Base-by-base conservation (phyloP, 1,140 invertebrate species). In the Ceratosolen solmsi region DNA sequence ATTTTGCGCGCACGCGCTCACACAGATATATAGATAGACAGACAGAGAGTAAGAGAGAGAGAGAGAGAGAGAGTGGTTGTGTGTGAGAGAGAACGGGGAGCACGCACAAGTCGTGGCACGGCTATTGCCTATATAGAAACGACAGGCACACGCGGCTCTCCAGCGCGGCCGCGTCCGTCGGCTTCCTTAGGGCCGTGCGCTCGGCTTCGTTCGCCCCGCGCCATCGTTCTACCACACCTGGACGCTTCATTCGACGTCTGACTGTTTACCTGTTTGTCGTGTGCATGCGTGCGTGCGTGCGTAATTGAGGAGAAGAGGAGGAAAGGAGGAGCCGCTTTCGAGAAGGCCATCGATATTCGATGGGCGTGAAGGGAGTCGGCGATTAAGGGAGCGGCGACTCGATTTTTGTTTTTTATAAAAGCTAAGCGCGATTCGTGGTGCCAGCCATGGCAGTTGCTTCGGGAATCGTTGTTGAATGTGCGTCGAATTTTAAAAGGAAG, bases 141-240 rank as follows among this genome's bases (percentile, higher is more conserved):
- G 46, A 56, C 41, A 13, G 41, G 41, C 13, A 58, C 73, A 58
- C 73, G 65, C 17, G 68, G 68, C n/a, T 74, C n/a, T 41, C 3
- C 46, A 1, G 20, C 9, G 74, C 36, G 13, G 3, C 25, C 13
- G 27, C 17, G 60, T 63, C n/a, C 41, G n/a, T 22, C 22, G 22
- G 13, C 41, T 68, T 25, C n/a, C 4, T 7, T 56, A 74, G 72
- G 72, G 51, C 72, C 51, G 72, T 74, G 71, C n/a, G 15, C 30
- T n/a, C 25, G 0, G n/a, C 1, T 7, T 11, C 4, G 2, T 20
- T 30, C 25, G 71, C 71, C 71, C 71, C 38, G 46, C 49, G 38
- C 71, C 71, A 30, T 25, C 7, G 9, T 15, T 46, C 41, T 5
- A 7, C 41, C 56, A 13, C 56, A 60, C 56, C 56, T 60, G 56